These are phyloP conservation scores for Hemibagrus wyckioides DNA, from an alignment of 2,113 vertebrate genomes.

Conservation along the genomic window DNA sequence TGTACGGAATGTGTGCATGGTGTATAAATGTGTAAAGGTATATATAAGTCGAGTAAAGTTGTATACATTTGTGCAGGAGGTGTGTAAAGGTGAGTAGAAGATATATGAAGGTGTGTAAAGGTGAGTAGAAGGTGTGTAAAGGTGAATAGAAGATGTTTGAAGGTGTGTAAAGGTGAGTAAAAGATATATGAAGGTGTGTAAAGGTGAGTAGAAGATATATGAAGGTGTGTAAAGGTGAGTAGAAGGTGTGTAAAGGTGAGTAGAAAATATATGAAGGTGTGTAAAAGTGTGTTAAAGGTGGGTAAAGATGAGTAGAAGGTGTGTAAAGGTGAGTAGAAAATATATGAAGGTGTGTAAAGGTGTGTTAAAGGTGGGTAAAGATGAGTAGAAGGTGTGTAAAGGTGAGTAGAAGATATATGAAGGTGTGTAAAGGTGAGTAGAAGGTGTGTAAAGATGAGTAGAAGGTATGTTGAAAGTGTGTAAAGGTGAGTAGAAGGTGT, in stretches of 20 bases:
- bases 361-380: neutral
- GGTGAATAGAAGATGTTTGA: neutral
- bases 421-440: neutral
- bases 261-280: neutral
- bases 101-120: neutral
- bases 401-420: neutral
- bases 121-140: neutral
- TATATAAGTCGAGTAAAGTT: neutral
- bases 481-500: neutral
- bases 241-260: neutral
- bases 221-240: neutral
- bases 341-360: neutral
- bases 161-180: neutral
- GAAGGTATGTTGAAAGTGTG: no score
- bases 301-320: neutral
- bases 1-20: neutral
- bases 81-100: neutral
- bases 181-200: neutral
- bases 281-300: neutral
- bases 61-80: no score
- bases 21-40: neutral
- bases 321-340: no score
- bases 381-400: neutral
- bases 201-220: neutral
- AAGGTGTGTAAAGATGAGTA: neutral